Base-by-base conservation (phyloP, 2,888 invertebrate genomes). In the Amphipoea oculea region DNA sequence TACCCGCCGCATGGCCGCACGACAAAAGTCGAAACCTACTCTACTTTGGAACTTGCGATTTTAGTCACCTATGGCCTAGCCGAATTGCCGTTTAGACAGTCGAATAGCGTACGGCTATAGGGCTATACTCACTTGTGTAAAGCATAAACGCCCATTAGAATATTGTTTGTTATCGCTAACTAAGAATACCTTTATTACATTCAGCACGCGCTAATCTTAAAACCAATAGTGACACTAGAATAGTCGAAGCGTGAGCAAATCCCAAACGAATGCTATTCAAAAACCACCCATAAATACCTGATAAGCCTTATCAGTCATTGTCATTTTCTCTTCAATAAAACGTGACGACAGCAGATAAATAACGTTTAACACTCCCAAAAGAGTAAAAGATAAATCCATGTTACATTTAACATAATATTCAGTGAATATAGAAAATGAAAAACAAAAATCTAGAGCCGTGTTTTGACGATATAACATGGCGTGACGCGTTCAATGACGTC, bases 221-320 rank as follows among this genome's bases (percentile, higher is more conserved):
- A 79, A 57, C 63, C 12, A 73, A 73, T 42, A 76, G 48, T 60
- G 40, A 71, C 63, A 69, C 45, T 57, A 51, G 42, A 63, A 63
- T 85, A 42, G 57, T 57, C 66, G 17, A 73, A 83, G 67, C 66
- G 45, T 72, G 57, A 57, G 36, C 51, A 85, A 85, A 83, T 77
- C 73, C 70, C 42, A 57, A 69, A 73, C 54, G 17, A 85, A 83
- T 66, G 45, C 69, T 66, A 67, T 66, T 81, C 76, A 73, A 12
- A 81, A 83, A 84, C 73, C 65, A 67, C 12, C 36, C 63, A 60
- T 76, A 81, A 63, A 85, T 23, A 80, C 54, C 54, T 57, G 77
- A 73, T 85, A 84, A 71, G 29, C 23, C 36, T 77, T 84, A 85
- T 84, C 83, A 78, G 83, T 85, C 85, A 85, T 84, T 84, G 85